Conservation (phyloP, 1,140 invertebrate genomes). For the Drosophila suzukii region DNA sequence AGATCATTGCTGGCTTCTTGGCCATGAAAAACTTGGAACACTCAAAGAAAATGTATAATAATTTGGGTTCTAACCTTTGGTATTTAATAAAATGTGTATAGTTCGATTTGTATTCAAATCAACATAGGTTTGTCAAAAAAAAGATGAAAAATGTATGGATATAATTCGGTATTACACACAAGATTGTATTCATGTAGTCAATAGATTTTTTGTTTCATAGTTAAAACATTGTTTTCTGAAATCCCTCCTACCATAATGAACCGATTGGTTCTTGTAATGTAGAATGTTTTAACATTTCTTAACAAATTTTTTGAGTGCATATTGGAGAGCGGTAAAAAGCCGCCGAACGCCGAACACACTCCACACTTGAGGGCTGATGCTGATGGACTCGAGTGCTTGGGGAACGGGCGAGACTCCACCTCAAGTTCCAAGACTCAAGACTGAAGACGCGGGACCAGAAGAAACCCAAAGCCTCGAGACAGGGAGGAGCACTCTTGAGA, state of each 20-base stretch:
- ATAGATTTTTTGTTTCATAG: too few species aligned
- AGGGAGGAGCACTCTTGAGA: slow-evolving; percentile 63
- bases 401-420: slow-evolving; percentile 36
- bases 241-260: too few species aligned
- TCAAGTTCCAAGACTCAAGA: slow-evolving; percentile 18
- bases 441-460: slow-evolving; percentile 24
- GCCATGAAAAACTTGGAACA: slow-evolving; percentile 1
- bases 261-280: too few species aligned
- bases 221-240: too few species aligned
- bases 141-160: too few species aligned
- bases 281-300: too few species aligned
- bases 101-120: too few species aligned
- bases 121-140: too few species aligned
- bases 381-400: slow-evolving; percentile 43
- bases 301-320: slow-evolving; percentile 8
- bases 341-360: slow-evolving; percentile 49
- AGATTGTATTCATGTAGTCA: too few species aligned
- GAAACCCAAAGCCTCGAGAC: slow-evolving; percentile 22
- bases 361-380: slow-evolving; percentile 49
- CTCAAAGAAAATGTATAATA: neutral
- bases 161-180: too few species aligned
- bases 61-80: too few species aligned
- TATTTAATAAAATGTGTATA: too few species aligned
- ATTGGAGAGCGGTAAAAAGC: slow-evolving; percentile 20
- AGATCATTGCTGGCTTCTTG: slow-evolving; percentile 40